A percentile compares a stretch with the other conserved stretches of the same genome.
phyloP scores from a whole-genome alignment of 2,113 vertebrate species.

The Cheirogaleus medius region DNA sequence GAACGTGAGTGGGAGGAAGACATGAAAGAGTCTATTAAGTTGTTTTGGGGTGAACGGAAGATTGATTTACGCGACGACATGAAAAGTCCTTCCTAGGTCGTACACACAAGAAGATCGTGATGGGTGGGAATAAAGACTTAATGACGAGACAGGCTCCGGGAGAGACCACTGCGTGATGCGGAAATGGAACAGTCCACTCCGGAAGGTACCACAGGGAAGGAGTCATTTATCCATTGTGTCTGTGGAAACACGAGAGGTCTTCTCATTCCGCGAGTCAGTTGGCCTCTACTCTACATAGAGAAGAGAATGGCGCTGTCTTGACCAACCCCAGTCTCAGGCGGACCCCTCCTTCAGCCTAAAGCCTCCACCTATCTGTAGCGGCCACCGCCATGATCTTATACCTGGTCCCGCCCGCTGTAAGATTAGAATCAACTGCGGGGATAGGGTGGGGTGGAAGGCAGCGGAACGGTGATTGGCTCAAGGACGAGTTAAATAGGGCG shows the following conservation, averaged over 20 bases:
- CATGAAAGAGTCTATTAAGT: neutral
- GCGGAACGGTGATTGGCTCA: constrained; percentile 2
- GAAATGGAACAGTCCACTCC: neutral
- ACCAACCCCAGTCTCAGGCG: neutral
- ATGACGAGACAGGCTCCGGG: neutral
- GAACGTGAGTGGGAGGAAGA: neutral
- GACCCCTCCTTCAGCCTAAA: neutral
- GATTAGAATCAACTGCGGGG: neutral
- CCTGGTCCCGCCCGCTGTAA: neutral
- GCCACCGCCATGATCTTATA: neutral
- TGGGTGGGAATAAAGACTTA: neutral
- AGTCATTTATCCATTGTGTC: neutral
- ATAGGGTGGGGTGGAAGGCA: neutral
- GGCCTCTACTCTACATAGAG: neutral
- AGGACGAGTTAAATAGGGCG: neutral
- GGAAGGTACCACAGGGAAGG: neutral
- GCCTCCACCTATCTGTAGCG: neutral
- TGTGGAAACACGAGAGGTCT: neutral
- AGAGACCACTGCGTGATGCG: rapidly evolving
- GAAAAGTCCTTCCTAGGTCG: neutral
- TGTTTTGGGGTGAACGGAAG: neutral
- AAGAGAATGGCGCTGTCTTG: neutral
- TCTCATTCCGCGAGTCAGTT: neutral
- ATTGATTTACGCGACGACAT: neutral
- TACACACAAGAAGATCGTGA: neutral